phyloP scores from a whole-genome alignment of 2,888 invertebrate species.

The Vannuccia rotundouncinata region DNA sequence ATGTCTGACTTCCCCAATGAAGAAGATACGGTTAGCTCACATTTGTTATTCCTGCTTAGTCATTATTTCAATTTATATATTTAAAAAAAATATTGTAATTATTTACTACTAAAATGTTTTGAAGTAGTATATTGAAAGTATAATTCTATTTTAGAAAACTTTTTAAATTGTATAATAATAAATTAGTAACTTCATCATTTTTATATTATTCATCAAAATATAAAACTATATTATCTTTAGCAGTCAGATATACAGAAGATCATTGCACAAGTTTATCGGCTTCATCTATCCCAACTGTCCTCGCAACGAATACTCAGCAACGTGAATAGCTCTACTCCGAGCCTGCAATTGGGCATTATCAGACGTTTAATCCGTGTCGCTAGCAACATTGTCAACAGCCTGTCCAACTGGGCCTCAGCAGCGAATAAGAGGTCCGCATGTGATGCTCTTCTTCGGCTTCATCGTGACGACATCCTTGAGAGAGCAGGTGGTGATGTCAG shows the following conservation, averaged over 20 bases:
- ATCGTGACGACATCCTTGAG: background rate
- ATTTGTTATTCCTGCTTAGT: background rate
- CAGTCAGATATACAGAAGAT: background rate
- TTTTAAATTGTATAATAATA: too few species aligned
- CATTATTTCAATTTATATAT: too few species aligned
- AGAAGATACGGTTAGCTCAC: background rate
- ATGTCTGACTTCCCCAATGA: background rate
- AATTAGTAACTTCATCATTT: too few species aligned
- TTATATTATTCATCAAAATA: too few species aligned
- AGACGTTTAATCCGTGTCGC: background rate
- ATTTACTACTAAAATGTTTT: too few species aligned
- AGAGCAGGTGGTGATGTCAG: conserved; percentile 48
- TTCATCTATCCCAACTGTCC: background rate
- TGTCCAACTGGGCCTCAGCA: background rate
- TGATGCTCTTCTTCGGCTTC: background rate
- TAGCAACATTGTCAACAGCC: background rate
- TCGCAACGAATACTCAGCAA: too few species aligned
- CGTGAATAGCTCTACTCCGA: background rate
- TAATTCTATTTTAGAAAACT: too few species aligned
- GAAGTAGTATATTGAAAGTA: too few species aligned
- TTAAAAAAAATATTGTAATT: too few species aligned
- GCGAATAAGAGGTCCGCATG: background rate
- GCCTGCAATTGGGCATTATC: background rate
- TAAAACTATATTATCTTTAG: too few species aligned
- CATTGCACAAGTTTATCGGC: background rate